Evolutionary conservation across 2,113 vertebrate genomes (phyloP).

Genomic region (Sinocyclocheilus maitianheensis): DNA sequence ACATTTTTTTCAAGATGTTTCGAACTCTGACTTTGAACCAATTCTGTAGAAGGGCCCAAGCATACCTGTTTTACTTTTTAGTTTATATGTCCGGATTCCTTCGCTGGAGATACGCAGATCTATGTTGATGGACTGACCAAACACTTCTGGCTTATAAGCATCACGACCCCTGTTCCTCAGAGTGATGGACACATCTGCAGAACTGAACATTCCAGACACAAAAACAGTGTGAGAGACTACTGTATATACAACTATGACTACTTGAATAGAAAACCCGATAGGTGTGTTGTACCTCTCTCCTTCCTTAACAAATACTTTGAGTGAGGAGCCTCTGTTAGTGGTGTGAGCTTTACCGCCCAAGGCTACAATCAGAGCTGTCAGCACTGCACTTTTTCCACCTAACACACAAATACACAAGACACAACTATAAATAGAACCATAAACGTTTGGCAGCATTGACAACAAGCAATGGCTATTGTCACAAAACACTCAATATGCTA

Average conservation of each 20-base stretch:
- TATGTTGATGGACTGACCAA: constrained; percentile 82
- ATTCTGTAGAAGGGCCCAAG: no score
- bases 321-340: constrained; percentile 83
- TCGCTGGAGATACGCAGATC: constrained; percentile 87
- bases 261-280: not conserved
- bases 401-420: constrained; percentile 37
- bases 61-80: constrained; percentile 84
- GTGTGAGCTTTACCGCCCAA: constrained; percentile 81
- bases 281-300: constrained; percentile 84
- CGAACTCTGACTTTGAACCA: no score
- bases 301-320: constrained; percentile 92
- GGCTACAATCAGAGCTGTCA: constrained; percentile 94
- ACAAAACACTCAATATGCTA: not conserved
- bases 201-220: constrained; percentile 70
- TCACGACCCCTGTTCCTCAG: constrained; percentile 88
- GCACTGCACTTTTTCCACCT: constrained; percentile 96
- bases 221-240: not conserved
- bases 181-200: constrained; percentile 90
- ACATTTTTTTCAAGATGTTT: no score
- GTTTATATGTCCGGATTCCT: constrained; percentile 85
- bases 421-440: not conserved
- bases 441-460: not conserved
- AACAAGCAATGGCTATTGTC: not conserved
- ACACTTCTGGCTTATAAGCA: constrained; percentile 84
- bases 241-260: not conserved